phyloP scores from a whole-genome alignment of 2,888 invertebrate species.

The Drosophila fulvimacula region DNA sequence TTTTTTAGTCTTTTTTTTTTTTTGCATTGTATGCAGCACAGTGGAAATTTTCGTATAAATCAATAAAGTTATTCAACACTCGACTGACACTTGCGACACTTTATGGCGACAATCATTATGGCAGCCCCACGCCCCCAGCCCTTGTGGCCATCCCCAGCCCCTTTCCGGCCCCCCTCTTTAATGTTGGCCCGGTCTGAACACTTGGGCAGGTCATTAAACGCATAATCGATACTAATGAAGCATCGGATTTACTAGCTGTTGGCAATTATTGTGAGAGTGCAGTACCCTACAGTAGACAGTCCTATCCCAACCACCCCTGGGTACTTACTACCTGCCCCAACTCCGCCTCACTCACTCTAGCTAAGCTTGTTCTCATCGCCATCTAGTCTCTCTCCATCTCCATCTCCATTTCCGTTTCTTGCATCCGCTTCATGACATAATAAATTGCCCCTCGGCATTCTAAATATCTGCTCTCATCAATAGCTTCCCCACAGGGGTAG shows the following conservation, averaged over 20 bases:
- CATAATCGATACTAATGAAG: slow-evolving; percentile 77
- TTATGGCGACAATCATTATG: slow-evolving; percentile 76
- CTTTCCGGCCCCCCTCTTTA: not conserved
- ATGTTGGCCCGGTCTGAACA: not conserved
- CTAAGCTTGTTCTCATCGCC: slow-evolving; percentile 7
- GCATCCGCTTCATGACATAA: slow-evolving; percentile 63
- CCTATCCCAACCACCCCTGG: not conserved
- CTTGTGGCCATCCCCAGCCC: not conserved
- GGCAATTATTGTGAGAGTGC: slow-evolving; percentile 72
- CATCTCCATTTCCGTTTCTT: slow-evolving; percentile 27
- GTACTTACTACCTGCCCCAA: not conserved
- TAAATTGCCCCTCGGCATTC: slow-evolving; percentile 64
- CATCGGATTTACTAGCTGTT: slow-evolving; percentile 70
- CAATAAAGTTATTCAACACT: slow-evolving; percentile 74
- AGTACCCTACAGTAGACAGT: slow-evolving; percentile 13
- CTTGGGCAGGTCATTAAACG: slow-evolving; percentile 67
- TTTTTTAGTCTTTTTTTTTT: not conserved
- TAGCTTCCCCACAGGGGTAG: slow-evolving; percentile 14
- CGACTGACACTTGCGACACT: slow-evolving; percentile 62
- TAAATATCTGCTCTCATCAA: slow-evolving; percentile 65
- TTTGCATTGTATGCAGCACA: slow-evolving; percentile 38
- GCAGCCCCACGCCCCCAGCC: not conserved
- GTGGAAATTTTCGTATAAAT: slow-evolving; percentile 61
- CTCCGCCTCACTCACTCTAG: not conserved
- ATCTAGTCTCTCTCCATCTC: not conserved